A percentile compares a stretch with the other conserved stretches of the same genome.
These are phyloP conservation scores for Chironomus striatipennis DNA, from an alignment of 1,140 invertebrate genomes.

Conservation along the genomic window DNA sequence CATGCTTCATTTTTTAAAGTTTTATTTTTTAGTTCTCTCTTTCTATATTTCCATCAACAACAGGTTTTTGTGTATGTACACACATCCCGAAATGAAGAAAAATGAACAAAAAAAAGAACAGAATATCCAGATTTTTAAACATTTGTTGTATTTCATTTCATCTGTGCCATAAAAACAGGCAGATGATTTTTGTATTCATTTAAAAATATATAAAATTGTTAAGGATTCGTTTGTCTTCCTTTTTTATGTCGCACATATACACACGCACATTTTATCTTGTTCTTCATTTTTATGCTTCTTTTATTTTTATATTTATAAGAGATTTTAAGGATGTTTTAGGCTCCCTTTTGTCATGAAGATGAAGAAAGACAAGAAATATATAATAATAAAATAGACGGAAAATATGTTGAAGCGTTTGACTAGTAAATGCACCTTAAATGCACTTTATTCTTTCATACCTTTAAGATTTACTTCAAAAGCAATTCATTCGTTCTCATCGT, in stretches of 20 bases:
- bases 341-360: background rate
- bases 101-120: background rate
- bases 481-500: slow-evolving; percentile 1
- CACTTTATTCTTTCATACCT: background rate
- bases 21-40: slow-evolving; percentile 30
- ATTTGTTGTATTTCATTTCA: slow-evolving; percentile 18
- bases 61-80: slow-evolving; percentile 10
- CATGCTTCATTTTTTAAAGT: slow-evolving; percentile 28
- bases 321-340: too few relatives aligned
- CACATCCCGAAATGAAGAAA: slow-evolving; percentile 7
- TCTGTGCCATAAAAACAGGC: background rate
- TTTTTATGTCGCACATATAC: background rate
- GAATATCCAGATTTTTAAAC: slow-evolving; percentile 20
- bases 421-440: background rate
- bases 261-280: background rate
- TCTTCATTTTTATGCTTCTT: background rate
- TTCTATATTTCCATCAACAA: slow-evolving; percentile 25
- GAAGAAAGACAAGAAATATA: background rate
- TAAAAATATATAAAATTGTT: background rate
- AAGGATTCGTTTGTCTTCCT: background rate
- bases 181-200: slow-evolving; percentile 1
- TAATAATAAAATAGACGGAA: background rate
- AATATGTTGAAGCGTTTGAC: background rate
- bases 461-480: background rate
- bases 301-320: too few relatives aligned